A percentile compares a stretch with the other conserved stretches of the same genome.
Evolutionary conservation across 2,797 vertebrate genomes (phyloP).

Genomic region (Manis crassicaudata): DNA sequence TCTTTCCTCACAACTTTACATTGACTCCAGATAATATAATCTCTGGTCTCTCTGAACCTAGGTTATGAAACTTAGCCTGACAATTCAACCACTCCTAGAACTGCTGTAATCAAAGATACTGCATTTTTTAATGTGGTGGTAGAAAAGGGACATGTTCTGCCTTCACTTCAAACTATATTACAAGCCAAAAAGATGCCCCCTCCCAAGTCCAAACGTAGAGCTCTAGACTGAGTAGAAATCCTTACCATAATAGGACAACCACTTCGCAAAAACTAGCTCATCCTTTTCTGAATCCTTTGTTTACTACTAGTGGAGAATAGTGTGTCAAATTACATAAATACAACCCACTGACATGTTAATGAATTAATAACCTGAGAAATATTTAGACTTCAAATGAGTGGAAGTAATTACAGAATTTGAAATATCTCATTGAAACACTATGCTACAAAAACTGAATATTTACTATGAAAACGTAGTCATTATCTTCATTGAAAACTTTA

Average conservation of each 20-base stretch:
- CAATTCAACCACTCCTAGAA: background rate
- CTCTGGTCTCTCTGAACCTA: background rate
- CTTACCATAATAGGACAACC: background rate
- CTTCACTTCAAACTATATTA: background rate
- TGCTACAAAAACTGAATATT: constrained; percentile 51
- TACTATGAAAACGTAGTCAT: constrained; percentile 41
- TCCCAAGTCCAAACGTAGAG: background rate
- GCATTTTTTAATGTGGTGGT: background rate
- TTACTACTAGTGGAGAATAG: constrained; percentile 17
- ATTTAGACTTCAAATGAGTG: constrained; percentile 66
- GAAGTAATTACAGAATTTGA: constrained; percentile 40
- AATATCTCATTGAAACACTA: constrained; percentile 40
- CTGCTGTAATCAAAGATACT: background rate
- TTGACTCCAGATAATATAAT: background rate
- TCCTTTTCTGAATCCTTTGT: constrained; percentile 27
- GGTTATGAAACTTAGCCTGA: constrained; percentile 29
- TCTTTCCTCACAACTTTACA: background rate
- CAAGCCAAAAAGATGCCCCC: background rate
- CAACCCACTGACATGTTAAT: constrained; percentile 39
- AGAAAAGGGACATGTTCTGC: background rate
- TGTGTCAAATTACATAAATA: background rate
- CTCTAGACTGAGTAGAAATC: background rate
- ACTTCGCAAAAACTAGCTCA: constrained; percentile 25
- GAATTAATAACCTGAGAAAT: constrained; percentile 54
- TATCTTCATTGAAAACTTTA: background rate